Evolutionary conservation across 2,113 vertebrate genomes (phyloP).

Genomic region (Scytalopus superciliaris): DNA sequence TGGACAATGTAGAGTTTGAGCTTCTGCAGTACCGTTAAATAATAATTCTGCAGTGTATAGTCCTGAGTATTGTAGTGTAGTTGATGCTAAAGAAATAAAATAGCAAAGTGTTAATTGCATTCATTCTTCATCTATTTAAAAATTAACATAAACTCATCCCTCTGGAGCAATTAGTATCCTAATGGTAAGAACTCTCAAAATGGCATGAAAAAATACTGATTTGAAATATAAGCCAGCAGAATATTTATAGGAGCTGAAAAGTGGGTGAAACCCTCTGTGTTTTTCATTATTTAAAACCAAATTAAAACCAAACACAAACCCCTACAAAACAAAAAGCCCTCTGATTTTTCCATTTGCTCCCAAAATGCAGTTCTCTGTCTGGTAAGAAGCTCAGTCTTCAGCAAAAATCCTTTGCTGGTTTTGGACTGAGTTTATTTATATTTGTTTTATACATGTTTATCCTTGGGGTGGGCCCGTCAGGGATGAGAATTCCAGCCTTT

Average conservation of each 20-base stretch:
- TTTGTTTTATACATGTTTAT: not conserved
- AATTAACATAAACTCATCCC: not conserved
- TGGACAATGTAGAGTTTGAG: not conserved
- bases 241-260: not conserved
- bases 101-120: not conserved
- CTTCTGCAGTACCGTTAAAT: not conserved
- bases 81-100: not conserved
- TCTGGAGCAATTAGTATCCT: not conserved
- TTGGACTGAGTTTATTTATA: not conserved
- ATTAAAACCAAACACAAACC: not conserved
- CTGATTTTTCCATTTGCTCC: not conserved
- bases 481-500: constrained; percentile 18
- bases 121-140: not conserved
- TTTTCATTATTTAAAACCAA: not conserved
- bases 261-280: not conserved
- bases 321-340: not conserved
- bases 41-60: not conserved
- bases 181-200: not conserved
- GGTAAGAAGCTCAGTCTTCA: constrained; percentile 40
- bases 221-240: not conserved
- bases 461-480: not conserved
- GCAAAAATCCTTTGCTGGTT: constrained; percentile 11
- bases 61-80: not conserved
- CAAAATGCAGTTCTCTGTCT: not conserved
- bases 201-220: not conserved